Conservation (phyloP, 2,113 vertebrate genomes). For the Phycodurus eques region DNA sequence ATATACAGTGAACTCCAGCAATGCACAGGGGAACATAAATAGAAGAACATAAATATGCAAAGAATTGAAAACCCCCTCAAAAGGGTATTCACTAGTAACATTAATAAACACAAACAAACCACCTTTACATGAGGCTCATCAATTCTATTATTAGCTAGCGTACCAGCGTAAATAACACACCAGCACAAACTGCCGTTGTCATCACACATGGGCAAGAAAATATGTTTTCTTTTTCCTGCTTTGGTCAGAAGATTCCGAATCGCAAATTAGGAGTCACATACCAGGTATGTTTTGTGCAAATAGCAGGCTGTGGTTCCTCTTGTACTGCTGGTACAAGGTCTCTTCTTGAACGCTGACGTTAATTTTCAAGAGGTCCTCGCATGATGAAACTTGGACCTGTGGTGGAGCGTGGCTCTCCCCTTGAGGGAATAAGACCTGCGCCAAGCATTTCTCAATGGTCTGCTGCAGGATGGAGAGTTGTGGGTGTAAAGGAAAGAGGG, state of each 20-base stretch:
- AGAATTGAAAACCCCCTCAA: no score
- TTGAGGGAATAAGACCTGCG: constrained; percentile 80
- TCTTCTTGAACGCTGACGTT: constrained; percentile 74
- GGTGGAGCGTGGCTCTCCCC: constrained; percentile 56
- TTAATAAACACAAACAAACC: no score
- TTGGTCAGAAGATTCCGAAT: not conserved
- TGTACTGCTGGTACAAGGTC: constrained; percentile 78
- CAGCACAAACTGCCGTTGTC: not conserved
- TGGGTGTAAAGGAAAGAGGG: constrained; percentile 2
- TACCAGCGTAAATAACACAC: no score
- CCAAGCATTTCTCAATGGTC: constrained; percentile 69
- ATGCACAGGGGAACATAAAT: no score
- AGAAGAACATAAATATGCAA: no score
- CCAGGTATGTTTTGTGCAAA: constrained; percentile 82
- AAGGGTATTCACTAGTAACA: no score
- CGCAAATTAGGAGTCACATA: constrained; percentile 38
- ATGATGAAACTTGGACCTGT: constrained; percentile 72
- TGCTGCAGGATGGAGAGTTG: constrained; percentile 9
- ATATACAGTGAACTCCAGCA: no score
- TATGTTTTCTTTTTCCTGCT: not conserved
- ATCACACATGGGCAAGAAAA: not conserved
- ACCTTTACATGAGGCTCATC: no score
- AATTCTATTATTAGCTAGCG: no score
- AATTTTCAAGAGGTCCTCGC: constrained; percentile 69
- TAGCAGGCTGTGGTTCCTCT: constrained; percentile 60